phyloP scores from a whole-genome alignment of 2,797 vertebrate genomes.

The Halcyon leucocephala region DNA sequence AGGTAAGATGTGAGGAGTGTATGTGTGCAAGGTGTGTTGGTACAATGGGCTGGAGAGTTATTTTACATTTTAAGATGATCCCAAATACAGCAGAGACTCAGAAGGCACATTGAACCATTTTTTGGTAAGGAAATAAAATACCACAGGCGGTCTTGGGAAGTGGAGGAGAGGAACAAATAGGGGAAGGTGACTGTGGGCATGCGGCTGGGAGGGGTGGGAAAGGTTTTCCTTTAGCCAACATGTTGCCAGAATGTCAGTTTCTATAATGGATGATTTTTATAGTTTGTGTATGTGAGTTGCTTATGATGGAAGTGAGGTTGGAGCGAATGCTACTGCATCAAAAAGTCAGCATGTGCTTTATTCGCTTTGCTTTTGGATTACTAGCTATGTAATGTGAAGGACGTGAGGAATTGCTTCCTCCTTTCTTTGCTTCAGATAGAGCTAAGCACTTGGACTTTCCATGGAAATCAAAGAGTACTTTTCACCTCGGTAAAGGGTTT shows the following conservation, averaged over 20 bases:
- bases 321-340: not conserved
- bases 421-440: not conserved
- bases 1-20: accelerated
- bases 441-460: not conserved
- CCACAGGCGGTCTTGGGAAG: not conserved
- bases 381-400: not conserved
- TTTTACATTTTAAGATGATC: not conserved
- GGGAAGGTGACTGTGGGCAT: not conserved
- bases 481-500: not conserved
- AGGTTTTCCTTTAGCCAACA: not conserved
- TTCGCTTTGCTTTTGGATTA: not conserved
- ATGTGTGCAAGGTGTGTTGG: accelerated
- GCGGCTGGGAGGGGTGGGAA: not conserved
- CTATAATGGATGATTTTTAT: not conserved
- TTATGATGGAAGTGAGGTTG: not conserved
- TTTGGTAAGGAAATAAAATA: constrained; percentile 13
- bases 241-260: not conserved
- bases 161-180: not conserved
- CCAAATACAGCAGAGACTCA: not conserved
- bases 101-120: not conserved
- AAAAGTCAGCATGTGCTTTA: not conserved
- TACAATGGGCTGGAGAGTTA: not conserved
- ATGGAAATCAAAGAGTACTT: not conserved
- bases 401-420: not conserved
- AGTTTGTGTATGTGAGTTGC: not conserved